Evolutionary conservation across 2,797 vertebrate genomes (phyloP), one percentile per base, ranked within the genome.

Genomic region (Anomalospiza imberbis): DNA sequence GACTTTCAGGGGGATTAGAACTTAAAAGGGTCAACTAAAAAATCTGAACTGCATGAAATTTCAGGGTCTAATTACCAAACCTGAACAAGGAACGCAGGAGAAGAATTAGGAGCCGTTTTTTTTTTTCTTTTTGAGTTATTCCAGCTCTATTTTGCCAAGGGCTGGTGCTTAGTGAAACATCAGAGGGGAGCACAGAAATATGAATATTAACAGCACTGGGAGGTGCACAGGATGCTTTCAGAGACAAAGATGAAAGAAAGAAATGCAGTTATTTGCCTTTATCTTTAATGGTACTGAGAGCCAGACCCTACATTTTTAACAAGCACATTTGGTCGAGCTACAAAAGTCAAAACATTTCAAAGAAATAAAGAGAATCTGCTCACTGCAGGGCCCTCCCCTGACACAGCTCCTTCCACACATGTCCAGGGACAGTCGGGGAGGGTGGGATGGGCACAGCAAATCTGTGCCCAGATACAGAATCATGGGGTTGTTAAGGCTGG

Each of bases 221-320:
- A 73, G 80, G 55, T 57, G 73, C 80, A 47, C 50, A 29, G 31
- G 40, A 66, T 6, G 28, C 53, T 51, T 73, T 62, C 75, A 83
- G 89, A 88, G 34, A 80, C 71, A 53, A 71, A 91, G 89, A 93
- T 94, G 92, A 96, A 94, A 95, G 86, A 32, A 57, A 44, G 54
- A 82, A 67, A 67, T 17, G 14, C 58, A 74, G 61, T 58, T 75
- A 65, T 84, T 84, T 81, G 63, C 82, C 76, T 93, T 85, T 71
- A 53, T 80, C 76, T 50, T 42, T 87, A 80, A 7, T 7, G 36
- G 38, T 7, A 45, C 50, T 5, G 12, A 47, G 38, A 78, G 62
- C 45, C 68, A 93, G 72, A 31, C 18, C 42, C 67, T 38, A 28
- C 75, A 11, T 74, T 79, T 93, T 88, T 63, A 71, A 70, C 45